These are phyloP conservation scores for Bombus confusus DNA, from an alignment of 1,140 invertebrate genomes.

Conservation along the genomic window DNA sequence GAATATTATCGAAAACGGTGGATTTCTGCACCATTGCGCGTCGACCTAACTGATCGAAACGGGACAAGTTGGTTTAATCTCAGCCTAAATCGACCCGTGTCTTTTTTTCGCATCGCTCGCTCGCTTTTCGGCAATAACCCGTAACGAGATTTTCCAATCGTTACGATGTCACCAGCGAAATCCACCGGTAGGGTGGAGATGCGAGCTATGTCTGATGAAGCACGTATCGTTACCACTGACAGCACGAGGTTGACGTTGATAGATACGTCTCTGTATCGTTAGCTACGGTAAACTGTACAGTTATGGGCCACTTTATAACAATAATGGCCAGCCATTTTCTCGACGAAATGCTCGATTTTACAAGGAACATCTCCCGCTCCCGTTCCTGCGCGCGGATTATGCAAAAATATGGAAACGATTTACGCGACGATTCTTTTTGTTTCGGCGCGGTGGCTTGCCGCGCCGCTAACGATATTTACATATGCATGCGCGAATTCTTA, in stretches of 20 bases:
- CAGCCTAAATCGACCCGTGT: neutral
- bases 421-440: slow-evolving; percentile 5
- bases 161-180: slow-evolving; percentile 32
- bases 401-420: slow-evolving; percentile 33
- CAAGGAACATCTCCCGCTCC: neutral
- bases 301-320: slow-evolving; percentile 66
- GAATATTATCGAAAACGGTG: neutral
- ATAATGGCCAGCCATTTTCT: slow-evolving; percentile 56
- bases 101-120: neutral
- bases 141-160: slow-evolving; percentile 22
- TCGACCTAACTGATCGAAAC: no score
- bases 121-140: neutral
- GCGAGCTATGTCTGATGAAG: slow-evolving; percentile 44
- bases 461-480: slow-evolving; percentile 22
- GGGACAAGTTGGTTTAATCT: neutral
- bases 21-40: neutral
- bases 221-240: slow-evolving; percentile 66
- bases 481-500: slow-evolving; percentile 13
- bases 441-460: no score
- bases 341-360: slow-evolving; percentile 40
- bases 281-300: slow-evolving; percentile 59
- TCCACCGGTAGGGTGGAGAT: slow-evolving; percentile 3
- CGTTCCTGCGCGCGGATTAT: neutral
- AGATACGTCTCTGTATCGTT: slow-evolving; percentile 63
- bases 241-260: slow-evolving; percentile 61